Evolutionary conservation across 2,888 invertebrate species (phyloP).

Genomic region (Lumbricus terrestris): DNA sequence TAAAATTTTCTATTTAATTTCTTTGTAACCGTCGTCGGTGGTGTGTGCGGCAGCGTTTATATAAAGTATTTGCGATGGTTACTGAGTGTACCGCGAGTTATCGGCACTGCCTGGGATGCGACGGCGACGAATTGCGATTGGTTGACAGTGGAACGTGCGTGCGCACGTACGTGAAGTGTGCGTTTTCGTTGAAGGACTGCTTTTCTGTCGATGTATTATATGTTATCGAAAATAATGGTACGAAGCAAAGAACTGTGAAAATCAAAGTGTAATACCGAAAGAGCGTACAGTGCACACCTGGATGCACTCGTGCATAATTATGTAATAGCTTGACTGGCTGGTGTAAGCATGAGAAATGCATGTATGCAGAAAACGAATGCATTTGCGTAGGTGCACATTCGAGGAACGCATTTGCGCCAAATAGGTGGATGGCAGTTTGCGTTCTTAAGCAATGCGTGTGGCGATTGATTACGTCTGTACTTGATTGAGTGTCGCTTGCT

Average conservation of each 20-base stretch:
- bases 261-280: not conserved
- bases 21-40: not conserved
- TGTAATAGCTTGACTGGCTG: too few relatives aligned
- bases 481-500: not conserved
- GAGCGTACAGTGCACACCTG: not conserved
- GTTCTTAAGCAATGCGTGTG: too few relatives aligned
- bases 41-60: not conserved
- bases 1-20: constrained; percentile 18
- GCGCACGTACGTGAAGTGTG: not conserved
- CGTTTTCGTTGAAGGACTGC: not conserved
- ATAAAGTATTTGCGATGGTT: constrained; percentile 8
- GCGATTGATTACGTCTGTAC: too few relatives aligned
- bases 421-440: too few relatives aligned
- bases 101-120: not conserved
- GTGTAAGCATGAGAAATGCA: not conserved
- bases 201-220: not conserved
- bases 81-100: too few relatives aligned
- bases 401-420: too few relatives aligned
- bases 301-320: too few relatives aligned
- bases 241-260: not conserved
- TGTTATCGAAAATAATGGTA: not conserved
- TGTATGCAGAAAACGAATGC: too few relatives aligned
- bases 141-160: not conserved
- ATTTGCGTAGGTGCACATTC: too few relatives aligned
- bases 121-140: not conserved